Evolutionary conservation across 2,113 vertebrate genomes (phyloP).

Genomic region (Lagopus muta): DNA sequence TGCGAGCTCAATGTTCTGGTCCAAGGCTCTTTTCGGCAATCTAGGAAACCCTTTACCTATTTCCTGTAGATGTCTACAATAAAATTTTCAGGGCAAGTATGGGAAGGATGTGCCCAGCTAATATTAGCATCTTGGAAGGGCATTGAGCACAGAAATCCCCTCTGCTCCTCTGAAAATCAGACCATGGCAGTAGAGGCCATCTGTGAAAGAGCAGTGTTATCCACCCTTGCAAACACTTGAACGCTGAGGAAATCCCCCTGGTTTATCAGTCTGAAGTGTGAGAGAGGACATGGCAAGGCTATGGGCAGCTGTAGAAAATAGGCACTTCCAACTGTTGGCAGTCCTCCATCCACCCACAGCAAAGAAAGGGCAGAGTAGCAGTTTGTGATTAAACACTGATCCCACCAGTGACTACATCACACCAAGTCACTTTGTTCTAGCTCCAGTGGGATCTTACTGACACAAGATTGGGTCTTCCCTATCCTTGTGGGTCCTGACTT

Average conservation of each 20-base stretch:
- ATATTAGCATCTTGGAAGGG: neutral
- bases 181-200: neutral
- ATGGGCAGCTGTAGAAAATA: slow-evolving; percentile 9
- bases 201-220: neutral
- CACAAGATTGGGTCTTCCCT: neutral
- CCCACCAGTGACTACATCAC: neutral
- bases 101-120: neutral
- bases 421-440: neutral
- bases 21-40: neutral
- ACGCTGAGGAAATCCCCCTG: neutral
- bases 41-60: neutral
- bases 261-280: neutral
- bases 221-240: neutral
- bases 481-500: neutral
- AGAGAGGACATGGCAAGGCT: neutral
- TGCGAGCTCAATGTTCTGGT: neutral
- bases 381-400: neutral
- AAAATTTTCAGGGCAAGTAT: neutral
- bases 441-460: neutral
- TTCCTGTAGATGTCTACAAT: neutral
- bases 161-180: neutral
- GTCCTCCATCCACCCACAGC: neutral
- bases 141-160: neutral
- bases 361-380: neutral
- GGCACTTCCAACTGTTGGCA: slow-evolving; percentile 31